Evolutionary conservation across 2,113 vertebrate species (phyloP).

Genomic region (Cephalopterus ornatus): DNA sequence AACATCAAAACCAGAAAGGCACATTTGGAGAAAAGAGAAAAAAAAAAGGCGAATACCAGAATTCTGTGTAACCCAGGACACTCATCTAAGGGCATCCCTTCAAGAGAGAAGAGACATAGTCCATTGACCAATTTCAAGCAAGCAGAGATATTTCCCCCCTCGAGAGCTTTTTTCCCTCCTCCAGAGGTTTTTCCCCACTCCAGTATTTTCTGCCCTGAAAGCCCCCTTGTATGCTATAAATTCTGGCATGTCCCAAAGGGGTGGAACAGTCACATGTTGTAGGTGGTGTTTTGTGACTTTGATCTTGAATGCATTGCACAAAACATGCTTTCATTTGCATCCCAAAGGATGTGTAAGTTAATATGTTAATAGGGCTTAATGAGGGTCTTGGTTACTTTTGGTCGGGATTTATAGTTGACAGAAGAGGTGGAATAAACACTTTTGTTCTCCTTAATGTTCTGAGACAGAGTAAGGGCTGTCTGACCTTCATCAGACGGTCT

Average conservation of each 20-base stretch:
- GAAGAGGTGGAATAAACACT: not conserved
- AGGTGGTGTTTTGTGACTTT: not conserved
- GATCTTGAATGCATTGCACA: not conserved
- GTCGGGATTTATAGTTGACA: not conserved
- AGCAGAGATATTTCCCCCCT: not conserved
- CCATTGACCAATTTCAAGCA: not conserved
- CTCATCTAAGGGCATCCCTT: not conserved
- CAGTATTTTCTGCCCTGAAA: not conserved
- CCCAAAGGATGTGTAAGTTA: not conserved
- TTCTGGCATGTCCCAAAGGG: not conserved
- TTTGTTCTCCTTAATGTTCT: not conserved
- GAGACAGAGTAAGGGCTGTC: not conserved
- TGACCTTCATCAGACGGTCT: not conserved
- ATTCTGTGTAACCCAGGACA: not conserved
- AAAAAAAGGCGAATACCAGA: not conserved
- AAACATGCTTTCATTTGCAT: not conserved
- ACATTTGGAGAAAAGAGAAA: not conserved
- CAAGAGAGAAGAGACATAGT: not conserved
- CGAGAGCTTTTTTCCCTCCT: not conserved
- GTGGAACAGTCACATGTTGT: not conserved
- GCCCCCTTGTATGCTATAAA: not conserved
- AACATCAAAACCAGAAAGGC: not conserved
- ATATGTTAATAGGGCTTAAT: not conserved
- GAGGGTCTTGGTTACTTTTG: not conserved
- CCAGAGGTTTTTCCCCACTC: not conserved